Conservation (phyloP, 2,113 vertebrate species). For the Hucho hucho region DNA sequence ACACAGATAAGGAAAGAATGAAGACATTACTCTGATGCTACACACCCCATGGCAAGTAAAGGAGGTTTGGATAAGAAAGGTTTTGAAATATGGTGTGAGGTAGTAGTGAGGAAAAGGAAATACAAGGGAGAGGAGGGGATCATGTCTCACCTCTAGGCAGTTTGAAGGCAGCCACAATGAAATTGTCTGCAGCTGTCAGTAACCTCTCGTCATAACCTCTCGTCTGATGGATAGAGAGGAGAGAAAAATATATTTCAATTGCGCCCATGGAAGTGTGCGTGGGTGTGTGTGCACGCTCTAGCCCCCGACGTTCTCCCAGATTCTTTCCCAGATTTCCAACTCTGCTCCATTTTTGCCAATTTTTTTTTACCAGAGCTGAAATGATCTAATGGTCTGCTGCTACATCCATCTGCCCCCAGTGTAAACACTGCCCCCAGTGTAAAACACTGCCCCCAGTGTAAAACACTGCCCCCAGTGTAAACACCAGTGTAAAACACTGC, state of each 20-base stretch:
- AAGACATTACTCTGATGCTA: not conserved
- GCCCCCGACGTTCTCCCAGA: conserved; percentile 23
- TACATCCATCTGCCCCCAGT: not conserved
- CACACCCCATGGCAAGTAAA: not conserved
- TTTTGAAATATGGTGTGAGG: not conserved
- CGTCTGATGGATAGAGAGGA: conserved; percentile 54
- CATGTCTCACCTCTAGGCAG: conserved; percentile 74
- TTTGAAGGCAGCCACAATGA: conserved; percentile 67
- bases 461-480: too few relatives aligned
- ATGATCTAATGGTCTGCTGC: not conserved
- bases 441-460: not conserved
- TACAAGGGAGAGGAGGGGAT: conserved; percentile 10
- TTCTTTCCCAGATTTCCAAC: conserved; percentile 31
- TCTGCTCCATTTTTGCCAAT: conserved; percentile 20
- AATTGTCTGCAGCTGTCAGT: conserved; percentile 67
- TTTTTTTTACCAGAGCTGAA: conserved; percentile 11
- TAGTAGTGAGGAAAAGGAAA: not conserved
- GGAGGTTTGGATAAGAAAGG: not conserved
- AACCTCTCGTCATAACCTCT: conserved; percentile 62
- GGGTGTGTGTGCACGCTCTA: conserved; percentile 1
- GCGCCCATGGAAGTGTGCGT: not conserved
- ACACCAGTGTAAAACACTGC: too few relatives aligned
- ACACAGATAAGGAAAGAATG: not conserved
- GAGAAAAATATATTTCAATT: conserved; percentile 31
- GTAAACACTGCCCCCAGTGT: too few relatives aligned